phyloP scores from a whole-genome alignment of 2,797 vertebrate species.

The Prionace glauca region DNA sequence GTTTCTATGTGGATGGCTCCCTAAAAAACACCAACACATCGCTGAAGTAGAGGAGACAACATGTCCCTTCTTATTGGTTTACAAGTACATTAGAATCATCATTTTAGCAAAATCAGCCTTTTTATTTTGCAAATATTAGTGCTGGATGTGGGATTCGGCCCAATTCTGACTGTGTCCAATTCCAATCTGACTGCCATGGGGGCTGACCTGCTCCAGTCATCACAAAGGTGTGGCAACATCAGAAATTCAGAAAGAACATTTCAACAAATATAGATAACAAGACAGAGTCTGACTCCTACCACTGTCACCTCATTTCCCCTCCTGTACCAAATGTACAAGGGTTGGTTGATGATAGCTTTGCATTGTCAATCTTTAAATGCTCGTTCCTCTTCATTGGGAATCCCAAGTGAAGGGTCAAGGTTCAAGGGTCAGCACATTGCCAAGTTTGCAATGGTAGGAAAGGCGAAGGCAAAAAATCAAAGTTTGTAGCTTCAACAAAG shows the following conservation, averaged over 20 bases:
- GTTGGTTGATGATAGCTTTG: too few species aligned
- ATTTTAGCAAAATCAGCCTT: neutral
- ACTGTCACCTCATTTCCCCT: too few species aligned
- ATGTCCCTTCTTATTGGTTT: neutral
- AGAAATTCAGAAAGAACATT: neutral
- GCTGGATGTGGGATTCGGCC: neutral
- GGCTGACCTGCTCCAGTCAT: neutral
- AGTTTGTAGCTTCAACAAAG: neutral
- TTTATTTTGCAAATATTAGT: neutral
- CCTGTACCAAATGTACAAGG: too few species aligned
- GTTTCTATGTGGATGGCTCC: too few species aligned
- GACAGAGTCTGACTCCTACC: neutral
- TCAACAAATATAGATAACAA: neutral
- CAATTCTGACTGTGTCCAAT: neutral
- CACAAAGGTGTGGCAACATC: neutral
- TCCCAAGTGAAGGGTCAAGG: neutral
- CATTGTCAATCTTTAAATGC: neutral
- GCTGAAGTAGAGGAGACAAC: neutral
- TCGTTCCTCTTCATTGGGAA: neutral
- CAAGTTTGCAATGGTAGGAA: neutral
- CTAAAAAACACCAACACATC: neutral
- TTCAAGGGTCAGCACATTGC: neutral
- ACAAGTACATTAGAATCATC: neutral
- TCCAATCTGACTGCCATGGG: neutral
- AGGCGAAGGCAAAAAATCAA: neutral